Percentiles rank a stretch among this genome's conserved stretches.
phyloP scores from a whole-genome alignment of 1,140 invertebrate genomes.

The Diprion similis region DNA sequence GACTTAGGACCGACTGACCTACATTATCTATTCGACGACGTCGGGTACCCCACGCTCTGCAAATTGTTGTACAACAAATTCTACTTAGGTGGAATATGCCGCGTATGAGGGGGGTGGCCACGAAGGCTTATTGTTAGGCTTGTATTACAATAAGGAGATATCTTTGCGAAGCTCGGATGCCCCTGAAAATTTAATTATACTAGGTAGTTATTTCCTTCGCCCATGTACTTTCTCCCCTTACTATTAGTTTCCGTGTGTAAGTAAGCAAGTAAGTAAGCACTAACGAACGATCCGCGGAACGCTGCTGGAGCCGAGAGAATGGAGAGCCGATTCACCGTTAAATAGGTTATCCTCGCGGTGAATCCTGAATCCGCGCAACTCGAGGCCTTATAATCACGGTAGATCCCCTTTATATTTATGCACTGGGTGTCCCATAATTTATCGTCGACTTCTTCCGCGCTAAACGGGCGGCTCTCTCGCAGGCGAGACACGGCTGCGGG shows the following conservation, averaged over 20 bases:
- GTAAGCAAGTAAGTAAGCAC: too few species aligned
- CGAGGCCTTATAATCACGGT: not conserved
- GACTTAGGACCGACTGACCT: too few species aligned
- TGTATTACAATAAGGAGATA: too few species aligned
- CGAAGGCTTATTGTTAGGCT: too few species aligned
- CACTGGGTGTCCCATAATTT: not conserved
- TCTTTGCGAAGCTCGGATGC: too few species aligned
- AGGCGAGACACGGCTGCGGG: not conserved
- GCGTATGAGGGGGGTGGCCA: too few species aligned
- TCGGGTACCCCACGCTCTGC: too few species aligned
- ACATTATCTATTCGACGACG: too few species aligned
- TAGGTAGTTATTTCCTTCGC: constrained; percentile 15
- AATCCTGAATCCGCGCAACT: not conserved
- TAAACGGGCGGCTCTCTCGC: not conserved
- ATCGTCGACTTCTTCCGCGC: not conserved
- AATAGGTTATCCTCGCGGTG: not conserved
- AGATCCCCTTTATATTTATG: not conserved
- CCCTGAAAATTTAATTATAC: too few species aligned
- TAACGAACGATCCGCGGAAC: too few species aligned
- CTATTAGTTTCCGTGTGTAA: not conserved
- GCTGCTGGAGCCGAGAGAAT: not conserved
- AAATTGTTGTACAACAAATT: too few species aligned
- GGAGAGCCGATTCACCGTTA: not conserved
- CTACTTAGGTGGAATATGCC: too few species aligned
- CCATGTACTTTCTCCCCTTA: constrained; percentile 18